Evolutionary conservation across 2,888 invertebrate species (phyloP).

Genomic region (Euzophera pinguis): DNA sequence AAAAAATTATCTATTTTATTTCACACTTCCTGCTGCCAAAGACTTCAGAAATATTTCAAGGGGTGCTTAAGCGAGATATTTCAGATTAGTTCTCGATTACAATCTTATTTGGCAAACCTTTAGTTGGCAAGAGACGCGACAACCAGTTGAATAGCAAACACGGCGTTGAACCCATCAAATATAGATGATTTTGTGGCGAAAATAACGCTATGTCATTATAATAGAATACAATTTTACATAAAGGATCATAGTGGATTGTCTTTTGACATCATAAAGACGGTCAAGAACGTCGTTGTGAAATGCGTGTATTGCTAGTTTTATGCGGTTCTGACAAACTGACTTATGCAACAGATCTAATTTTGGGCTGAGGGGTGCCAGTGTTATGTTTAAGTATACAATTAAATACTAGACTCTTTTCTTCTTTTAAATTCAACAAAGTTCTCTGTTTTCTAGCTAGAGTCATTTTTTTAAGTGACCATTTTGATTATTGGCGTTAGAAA

Average conservation of each 20-base stretch:
- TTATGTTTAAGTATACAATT: neutral
- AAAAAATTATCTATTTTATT: no score
- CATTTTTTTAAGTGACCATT: no score
- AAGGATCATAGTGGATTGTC: neutral
- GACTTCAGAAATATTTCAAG: neutral
- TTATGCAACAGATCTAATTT: slow-evolving; percentile 6
- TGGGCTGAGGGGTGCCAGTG: neutral
- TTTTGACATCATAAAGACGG: slow-evolving; percentile 25
- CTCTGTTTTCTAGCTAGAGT: no score
- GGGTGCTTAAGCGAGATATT: neutral
- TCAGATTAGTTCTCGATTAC: neutral
- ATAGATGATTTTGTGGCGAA: neutral
- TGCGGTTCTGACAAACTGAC: neutral
- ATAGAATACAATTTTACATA: neutral
- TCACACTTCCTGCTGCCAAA: no score
- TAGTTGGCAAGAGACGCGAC: neutral
- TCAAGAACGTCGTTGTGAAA: slow-evolving; percentile 29
- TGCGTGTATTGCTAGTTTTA: neutral
- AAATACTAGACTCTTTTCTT: neutral
- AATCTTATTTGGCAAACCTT: neutral
- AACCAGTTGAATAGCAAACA: neutral
- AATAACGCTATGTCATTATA: neutral
- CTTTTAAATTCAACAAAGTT: no score
- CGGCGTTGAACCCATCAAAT: neutral
- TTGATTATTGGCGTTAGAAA: no score